phyloP scores from a whole-genome alignment of 2,797 vertebrate genomes.

The Carduelis carduelis region DNA sequence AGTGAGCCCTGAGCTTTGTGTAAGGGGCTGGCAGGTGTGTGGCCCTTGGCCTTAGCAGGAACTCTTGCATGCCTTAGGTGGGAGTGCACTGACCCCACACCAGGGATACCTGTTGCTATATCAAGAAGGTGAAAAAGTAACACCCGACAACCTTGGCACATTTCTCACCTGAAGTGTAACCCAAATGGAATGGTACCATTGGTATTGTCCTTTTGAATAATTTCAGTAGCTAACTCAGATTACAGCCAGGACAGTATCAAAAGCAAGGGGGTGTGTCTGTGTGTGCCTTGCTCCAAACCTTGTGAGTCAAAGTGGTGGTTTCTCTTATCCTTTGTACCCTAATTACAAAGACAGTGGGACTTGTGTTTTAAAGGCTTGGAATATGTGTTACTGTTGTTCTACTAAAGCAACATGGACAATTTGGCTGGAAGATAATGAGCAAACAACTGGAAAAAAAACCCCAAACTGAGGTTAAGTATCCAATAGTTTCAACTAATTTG shows the following conservation, averaged over 20 bases:
- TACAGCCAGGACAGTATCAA: not conserved
- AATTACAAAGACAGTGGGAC: not conserved
- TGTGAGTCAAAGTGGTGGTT: not conserved
- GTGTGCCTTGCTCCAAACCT: not conserved
- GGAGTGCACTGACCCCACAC: not conserved
- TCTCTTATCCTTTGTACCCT: not conserved
- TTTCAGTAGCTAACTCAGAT: not conserved
- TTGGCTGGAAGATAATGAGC: not conserved
- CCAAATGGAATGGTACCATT: no score
- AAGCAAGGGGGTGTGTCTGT: not conserved
- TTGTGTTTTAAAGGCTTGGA: not conserved
- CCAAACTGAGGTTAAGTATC: not conserved
- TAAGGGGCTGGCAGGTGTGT: not conserved
- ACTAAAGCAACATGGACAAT: not conserved
- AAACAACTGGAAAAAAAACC: not conserved
- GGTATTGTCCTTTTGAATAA: not conserved
- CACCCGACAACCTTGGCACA: not conserved
- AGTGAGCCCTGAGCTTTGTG: not conserved
- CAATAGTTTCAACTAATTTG: not conserved
- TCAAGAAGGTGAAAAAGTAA: not conserved
- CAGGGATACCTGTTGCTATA: fast-evolving
- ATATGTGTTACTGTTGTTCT: not conserved
- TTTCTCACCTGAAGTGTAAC: not conserved
- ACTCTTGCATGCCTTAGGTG: not conserved
- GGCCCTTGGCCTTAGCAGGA: not conserved